These are phyloP conservation scores for Mesembrinibis cayennensis DNA, from an alignment of 2,113 vertebrate genomes.

Conservation along the genomic window DNA sequence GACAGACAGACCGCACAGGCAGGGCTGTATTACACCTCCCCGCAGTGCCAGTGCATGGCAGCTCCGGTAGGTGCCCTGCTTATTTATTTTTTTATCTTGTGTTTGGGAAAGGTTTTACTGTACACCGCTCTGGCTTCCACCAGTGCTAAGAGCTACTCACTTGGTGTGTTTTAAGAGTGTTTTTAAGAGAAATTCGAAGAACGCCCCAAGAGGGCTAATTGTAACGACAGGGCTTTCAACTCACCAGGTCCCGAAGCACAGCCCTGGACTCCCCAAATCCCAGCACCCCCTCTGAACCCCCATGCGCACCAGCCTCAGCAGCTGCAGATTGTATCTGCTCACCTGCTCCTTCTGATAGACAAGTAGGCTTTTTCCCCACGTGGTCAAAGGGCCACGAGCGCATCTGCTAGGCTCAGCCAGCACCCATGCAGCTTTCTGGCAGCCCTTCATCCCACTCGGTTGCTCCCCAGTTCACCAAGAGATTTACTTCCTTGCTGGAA, in stretches of 20 bases:
- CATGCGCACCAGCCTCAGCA: rapidly evolving
- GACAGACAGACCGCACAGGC: not conserved
- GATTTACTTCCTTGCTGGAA: not conserved
- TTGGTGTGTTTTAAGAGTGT: not conserved
- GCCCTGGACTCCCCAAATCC: not conserved
- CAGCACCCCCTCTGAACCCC: too few relatives aligned
- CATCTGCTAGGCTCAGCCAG: not conserved
- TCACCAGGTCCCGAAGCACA: not conserved
- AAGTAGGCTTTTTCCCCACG: not conserved
- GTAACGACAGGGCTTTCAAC: not conserved
- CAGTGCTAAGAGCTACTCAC: not conserved
- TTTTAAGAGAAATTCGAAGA: not conserved
- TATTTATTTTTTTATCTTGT: not conserved
- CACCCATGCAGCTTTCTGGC: not conserved
- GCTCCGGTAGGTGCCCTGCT: not conserved
- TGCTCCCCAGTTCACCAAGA: not conserved
- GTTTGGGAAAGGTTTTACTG: not conserved
- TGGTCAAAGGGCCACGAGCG: not conserved
- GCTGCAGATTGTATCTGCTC: not conserved
- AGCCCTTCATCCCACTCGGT: not conserved
- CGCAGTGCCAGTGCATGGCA: not conserved
- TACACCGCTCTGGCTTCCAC: not conserved
- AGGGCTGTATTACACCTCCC: not conserved
- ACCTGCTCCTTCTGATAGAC: not conserved
- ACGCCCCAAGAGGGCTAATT: not conserved